These are phyloP conservation scores for Darevskia mixta DNA, from an alignment of 2,797 vertebrate genomes.

Conservation along the genomic window DNA sequence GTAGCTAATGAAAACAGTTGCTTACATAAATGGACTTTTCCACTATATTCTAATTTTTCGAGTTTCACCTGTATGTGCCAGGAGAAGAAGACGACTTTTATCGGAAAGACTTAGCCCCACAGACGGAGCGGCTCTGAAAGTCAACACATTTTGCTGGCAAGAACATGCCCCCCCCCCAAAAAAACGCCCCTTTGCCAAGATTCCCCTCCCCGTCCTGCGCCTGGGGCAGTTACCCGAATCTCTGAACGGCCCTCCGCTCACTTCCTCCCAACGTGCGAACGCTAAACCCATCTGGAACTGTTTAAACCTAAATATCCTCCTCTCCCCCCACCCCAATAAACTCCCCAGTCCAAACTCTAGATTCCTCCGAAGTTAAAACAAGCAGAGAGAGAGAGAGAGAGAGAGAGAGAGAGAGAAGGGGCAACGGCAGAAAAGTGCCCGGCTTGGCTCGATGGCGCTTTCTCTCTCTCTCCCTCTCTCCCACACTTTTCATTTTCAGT, in stretches of 20 bases:
- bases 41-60: no score
- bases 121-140: conserved; percentile 53
- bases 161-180: conserved; percentile 41
- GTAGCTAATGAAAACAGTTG: no score
- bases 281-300: conserved; percentile 84
- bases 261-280: conserved; percentile 78
- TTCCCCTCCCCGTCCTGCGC: conserved; percentile 73
- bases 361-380: conserved; percentile 85
- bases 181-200: conserved; percentile 60
- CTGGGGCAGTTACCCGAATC: conserved; percentile 76
- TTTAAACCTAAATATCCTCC: conserved; percentile 82
- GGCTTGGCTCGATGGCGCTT: conserved; percentile 54
- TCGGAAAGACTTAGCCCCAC: conserved; percentile 59
- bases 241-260: conserved; percentile 61
- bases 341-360: conserved; percentile 72
- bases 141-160: conserved; percentile 57
- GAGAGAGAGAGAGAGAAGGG: conserved; percentile 65
- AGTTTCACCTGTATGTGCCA: no score
- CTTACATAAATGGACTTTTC: no score
- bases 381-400: conserved; percentile 74
- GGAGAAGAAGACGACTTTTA: conserved; percentile 24
- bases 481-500: conserved; percentile 77
- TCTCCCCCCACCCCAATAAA: conserved; percentile 38
- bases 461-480: not conserved
- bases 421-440: conserved; percentile 46